Evolutionary conservation across 1,140 invertebrate species (phyloP), one percentile per base, ranked within the genome.

Genomic region (Drosophila azteca): DNA sequence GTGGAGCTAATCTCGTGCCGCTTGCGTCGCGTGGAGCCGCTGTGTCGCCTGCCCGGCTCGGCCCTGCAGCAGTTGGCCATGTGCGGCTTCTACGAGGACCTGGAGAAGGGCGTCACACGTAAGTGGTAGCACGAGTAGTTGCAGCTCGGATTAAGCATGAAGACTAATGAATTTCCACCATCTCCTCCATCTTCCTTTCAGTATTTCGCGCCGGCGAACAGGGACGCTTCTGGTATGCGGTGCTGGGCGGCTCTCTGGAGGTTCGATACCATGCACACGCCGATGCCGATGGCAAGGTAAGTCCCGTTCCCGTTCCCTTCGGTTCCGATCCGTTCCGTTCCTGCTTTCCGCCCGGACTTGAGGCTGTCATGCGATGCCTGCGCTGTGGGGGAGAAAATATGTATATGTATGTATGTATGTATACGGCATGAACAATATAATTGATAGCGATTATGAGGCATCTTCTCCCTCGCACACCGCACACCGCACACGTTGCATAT

Each of bases 101-200:
- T 96, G 65, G 96, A 96, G 79, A 95, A 95, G 91, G 95, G 95
- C 53, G 95, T 96, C 9, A 96, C 95, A 72, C 92, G 96, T 96
- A 92, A 95, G 95, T 94, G 44, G 26, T 22, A 59, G 55, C 48
- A 50, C 44, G 7, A 11, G 8, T 64, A 35, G 60, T 9, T 15
- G 9, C 24, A 39, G 49, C 11, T 55, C 7, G 58, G 45, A 67
- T 80, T 64, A 67, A 71, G 59, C 62, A 63, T 74, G 68, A 51
- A 45, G 31, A 57, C 49, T 68, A 24, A 77, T 41, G 22, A n/a
- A 43, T 9, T 31, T 31, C 31, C 3, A 20, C 9, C 51, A 1
- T 24, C 26, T 53, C 15, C 53, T 1, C 51, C 49, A 39, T 39
- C 11, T 39, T 39, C 4, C 79, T 93, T 93, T 35, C 92, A 96